Base-by-base conservation (phyloP, 2,888 invertebrate genomes). In the Aspidiotus rigidus region DNA sequence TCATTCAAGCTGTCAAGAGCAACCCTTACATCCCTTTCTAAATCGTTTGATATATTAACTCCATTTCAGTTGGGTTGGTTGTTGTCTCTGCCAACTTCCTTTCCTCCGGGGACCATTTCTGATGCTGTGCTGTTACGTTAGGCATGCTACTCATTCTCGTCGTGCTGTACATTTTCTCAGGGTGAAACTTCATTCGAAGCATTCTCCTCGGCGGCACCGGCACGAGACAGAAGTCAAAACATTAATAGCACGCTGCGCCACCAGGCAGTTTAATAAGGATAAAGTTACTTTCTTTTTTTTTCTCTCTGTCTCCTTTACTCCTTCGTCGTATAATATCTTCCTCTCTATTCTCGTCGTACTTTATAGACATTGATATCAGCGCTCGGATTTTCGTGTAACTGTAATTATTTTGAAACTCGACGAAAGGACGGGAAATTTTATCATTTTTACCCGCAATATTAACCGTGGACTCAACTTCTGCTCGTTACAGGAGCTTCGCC, bases 401-500 rank as follows among this genome's bases (percentile, higher is more conserved):
- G 28, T 28, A 28, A 28, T 28, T 28, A 28, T 28, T 28, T 28
- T 28, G 28, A 28, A 28, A 28, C 28, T 28, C 28, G 28, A 28
- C 5, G 28, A 28, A 28, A 28, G 28, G 28, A 28, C 28, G 28
- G 5, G 2, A 28, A 28, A 28, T 28, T 28, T 28, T 28, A 28
- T 28, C 28, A 28, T 28, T 28, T 28, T 28, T 28, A 28, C 28
- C 28, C 28, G 28, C 28, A 28, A 28, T 28, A 28, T 28, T 28
- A 28, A 56, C 54, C 39, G 57, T 60, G 13, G 11, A 39, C 15
- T 17, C 53, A 49, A 53, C 28, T 28, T 70, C 59, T 55, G 57
- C n/a, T 53, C 70, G 61, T 67, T 57, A 69, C 84, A 81, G 87
- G 87, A 79, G 89, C 90, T 74, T 90, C 90, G 74, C 90, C 90